phyloP scores from a whole-genome alignment of 2,797 vertebrate genomes.

The Bryconaethiops microstoma region DNA sequence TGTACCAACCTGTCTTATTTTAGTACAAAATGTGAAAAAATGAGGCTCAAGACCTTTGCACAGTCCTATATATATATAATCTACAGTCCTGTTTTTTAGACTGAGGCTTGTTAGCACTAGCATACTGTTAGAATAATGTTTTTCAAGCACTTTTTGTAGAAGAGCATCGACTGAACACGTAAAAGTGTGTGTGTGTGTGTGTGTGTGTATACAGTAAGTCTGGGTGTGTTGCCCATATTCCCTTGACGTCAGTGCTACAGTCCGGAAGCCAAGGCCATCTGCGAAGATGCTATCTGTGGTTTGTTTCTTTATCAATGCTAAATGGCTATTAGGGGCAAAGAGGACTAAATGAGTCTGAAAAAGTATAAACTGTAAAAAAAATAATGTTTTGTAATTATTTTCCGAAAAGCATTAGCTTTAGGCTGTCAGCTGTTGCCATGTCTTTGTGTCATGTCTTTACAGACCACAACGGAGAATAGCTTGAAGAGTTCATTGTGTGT shows the following conservation, averaged over 20 bases:
- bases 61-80: neutral
- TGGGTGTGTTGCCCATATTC: constrained; percentile 61
- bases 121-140: no score
- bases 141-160: no score
- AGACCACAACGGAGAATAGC: no score
- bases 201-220: constrained; percentile 54
- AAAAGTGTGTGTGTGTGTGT: constrained; percentile 7
- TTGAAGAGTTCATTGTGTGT: no score
- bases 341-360: no score
- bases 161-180: neutral
- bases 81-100: neutral
- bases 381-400: no score
- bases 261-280: constrained; percentile 68
- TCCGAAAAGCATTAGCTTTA: no score
- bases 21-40: neutral
- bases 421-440: no score
- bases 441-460: no score
- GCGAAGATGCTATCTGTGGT: constrained; percentile 55
- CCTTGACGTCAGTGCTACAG: constrained; percentile 63
- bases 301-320: constrained; percentile 59
- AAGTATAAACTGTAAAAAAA: no score
- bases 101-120: no score
- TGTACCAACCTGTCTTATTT: no score
- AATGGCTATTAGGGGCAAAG: neutral
- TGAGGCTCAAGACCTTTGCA: neutral